Conservation (phyloP, 2,888 invertebrate species). For the Mythimna loreyi region DNA sequence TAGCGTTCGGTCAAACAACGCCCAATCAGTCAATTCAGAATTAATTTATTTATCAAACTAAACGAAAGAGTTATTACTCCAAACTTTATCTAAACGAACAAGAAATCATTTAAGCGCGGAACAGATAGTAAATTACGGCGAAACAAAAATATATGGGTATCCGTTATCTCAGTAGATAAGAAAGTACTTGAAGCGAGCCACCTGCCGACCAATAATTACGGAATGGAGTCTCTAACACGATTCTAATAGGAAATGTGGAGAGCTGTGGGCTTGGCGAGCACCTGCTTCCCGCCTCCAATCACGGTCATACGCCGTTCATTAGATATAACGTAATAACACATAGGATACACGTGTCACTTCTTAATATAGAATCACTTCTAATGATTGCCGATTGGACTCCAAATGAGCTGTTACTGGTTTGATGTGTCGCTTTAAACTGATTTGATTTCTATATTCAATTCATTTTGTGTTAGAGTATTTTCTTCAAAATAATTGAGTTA, state of each 20-base stretch:
- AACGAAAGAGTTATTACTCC: constrained; percentile 33
- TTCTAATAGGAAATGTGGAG: constrained; percentile 87
- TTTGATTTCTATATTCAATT: no score
- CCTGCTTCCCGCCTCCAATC: constrained; percentile 75
- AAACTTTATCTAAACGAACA: constrained; percentile 44
- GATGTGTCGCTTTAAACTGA: constrained; percentile 21
- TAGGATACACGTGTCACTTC: constrained; percentile 61
- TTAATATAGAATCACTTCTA: constrained; percentile 52
- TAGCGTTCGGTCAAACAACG: constrained; percentile 8
- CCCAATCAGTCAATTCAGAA: not conserved
- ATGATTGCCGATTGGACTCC: constrained; percentile 25
- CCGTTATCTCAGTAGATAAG: constrained; percentile 80
- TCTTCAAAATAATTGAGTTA: no score
- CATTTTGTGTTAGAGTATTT: no score
- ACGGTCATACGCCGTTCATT: constrained; percentile 60
- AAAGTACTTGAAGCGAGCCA: constrained; percentile 80
- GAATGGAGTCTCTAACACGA: constrained; percentile 82
- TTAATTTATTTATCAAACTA: constrained; percentile 3
- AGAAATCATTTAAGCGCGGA: constrained; percentile 54
- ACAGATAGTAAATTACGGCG: constrained; percentile 55
- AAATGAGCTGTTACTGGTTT: constrained; percentile 30
- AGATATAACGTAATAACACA: constrained; percentile 60
- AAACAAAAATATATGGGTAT: constrained; percentile 70
- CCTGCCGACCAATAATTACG: constrained; percentile 86
- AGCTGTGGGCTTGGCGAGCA: constrained; percentile 74